Evolutionary conservation across 2,888 invertebrate species (phyloP), one percentile per base, ranked within the genome.

Genomic region (Metacarcinus magister): DNA sequence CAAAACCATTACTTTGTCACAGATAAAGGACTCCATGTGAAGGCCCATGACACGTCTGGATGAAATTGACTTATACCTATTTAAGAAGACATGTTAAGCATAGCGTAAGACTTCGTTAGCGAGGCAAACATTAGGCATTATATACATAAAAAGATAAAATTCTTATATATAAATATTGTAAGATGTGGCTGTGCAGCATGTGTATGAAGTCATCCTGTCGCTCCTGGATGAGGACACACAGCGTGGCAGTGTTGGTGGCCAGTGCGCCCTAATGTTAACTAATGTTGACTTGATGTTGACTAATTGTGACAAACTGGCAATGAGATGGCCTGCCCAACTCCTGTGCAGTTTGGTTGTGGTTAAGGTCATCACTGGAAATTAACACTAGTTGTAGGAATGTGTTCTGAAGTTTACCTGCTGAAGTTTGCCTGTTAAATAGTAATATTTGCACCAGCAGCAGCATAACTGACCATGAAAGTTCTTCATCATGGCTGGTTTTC

Each of bases 251-350:
- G 67, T 67, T 67, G 23, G 67, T n/a, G 67, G 67, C 67, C 67
- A 54, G 54, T 54, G 54, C 16, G 23, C 19, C 19, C 23, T 67
- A 67, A 67, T 67, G 67, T 16, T 67, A n/a, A 67, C 16, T 67
- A 67, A 67, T 67, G 19, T 5, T 67, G 67, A 23, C 67, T 5
- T 10, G 4, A 16, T 67, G 67, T n/a, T 67, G 67, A 67, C 16
- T 67, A 67, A 67, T 67, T 19, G n/a, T 67, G 67, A 67, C 67
- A 67, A 67, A 67, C 67, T 67, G 67, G 67, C 67, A 67, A 67
- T 67, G 67, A 67, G 67, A 19, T 67, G 67, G n/a, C 67, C 23
- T 67, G 67, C 23, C 67, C 67, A 67, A 16, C 67, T 67, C 67
- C 16, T 67, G 67, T 4, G n/a, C 67, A 16, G 67, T 16, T 16